phyloP scores from a whole-genome alignment of 2,888 invertebrate genomes.

The Xestia c-nigrum region DNA sequence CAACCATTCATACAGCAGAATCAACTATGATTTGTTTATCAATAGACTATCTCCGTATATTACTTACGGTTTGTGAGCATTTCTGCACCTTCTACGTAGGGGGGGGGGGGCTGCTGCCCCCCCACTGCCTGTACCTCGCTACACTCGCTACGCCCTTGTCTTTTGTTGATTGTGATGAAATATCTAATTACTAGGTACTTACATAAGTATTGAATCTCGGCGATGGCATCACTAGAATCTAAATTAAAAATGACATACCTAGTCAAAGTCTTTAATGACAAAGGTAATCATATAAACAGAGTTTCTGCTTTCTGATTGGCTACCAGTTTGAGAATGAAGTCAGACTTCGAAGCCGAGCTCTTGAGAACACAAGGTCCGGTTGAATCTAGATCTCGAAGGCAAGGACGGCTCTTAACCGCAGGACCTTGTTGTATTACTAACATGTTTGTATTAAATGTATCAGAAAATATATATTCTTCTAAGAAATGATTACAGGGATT shows the following conservation, averaged over 20 bases:
- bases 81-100: no score
- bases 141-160: no score
- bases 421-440: slow-evolving; percentile 40
- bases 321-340: slow-evolving; percentile 26
- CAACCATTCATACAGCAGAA: no score
- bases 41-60: no score
- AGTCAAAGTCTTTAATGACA: neutral
- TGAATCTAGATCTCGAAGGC: slow-evolving; percentile 73
- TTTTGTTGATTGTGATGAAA: neutral
- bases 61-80: no score
- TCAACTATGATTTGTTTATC: no score
- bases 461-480: neutral
- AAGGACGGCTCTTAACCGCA: slow-evolving; percentile 73
- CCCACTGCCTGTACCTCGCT: no score
- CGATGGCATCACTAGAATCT: slow-evolving; percentile 21
- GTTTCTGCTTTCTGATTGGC: slow-evolving; percentile 15
- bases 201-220: neutral
- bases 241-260: slow-evolving; percentile 3
- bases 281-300: neutral
- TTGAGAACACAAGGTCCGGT: slow-evolving; percentile 75
- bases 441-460: slow-evolving; percentile 36
- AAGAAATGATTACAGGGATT: neutral
- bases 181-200: neutral
- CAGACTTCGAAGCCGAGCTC: slow-evolving; percentile 19
- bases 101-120: no score